Conservation (phyloP, 2,113 vertebrate species). For the Laterallus jamaicensis region DNA sequence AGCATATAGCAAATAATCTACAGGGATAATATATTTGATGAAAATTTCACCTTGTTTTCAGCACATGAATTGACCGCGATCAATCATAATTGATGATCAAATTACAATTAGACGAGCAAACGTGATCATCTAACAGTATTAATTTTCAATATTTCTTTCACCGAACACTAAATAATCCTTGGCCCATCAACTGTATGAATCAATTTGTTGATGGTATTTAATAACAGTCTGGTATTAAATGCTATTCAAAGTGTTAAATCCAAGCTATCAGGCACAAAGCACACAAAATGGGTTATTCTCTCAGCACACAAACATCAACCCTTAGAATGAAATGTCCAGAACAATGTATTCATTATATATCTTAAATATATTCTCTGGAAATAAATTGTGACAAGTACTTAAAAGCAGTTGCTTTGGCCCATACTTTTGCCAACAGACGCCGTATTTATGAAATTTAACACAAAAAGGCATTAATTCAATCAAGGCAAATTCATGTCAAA, state of each 20-base stretch:
- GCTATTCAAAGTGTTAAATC: background rate
- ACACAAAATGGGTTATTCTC: background rate
- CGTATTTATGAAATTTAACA: background rate
- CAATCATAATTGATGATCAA: background rate
- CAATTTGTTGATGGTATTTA: background rate
- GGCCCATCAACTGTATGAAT: background rate
- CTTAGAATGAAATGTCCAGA: background rate
- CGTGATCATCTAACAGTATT: background rate
- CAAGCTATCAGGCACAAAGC: background rate
- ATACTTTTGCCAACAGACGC: background rate
- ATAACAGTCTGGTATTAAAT: background rate
- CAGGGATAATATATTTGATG: background rate
- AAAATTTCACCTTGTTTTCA: background rate
- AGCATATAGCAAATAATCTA: background rate
- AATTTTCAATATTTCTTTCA: background rate
- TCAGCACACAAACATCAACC: background rate
- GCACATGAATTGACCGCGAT: background rate
- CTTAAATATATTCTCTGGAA: background rate
- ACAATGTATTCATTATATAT: background rate
- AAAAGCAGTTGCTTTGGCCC: background rate
- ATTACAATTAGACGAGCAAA: background rate
- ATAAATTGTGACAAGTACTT: background rate
- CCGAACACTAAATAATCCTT: background rate
- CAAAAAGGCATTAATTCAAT: background rate
- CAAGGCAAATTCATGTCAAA: background rate